Conservation (phyloP, 2,113 vertebrate genomes). For the Oncorhynchus nerka region DNA sequence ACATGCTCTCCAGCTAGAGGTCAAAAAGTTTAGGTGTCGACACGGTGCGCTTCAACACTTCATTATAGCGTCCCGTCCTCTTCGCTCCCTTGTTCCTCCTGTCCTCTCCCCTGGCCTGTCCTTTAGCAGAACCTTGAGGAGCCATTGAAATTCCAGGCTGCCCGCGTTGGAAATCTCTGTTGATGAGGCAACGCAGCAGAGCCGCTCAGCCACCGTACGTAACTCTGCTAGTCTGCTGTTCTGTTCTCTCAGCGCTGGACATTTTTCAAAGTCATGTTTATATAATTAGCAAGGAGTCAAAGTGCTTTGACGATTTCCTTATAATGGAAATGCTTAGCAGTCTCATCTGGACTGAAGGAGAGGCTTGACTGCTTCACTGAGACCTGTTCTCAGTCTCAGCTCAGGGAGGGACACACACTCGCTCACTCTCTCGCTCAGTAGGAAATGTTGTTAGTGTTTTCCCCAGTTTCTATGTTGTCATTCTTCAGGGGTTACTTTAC, state of each 20-base stretch:
- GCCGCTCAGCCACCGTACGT: neutral
- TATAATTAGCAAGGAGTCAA: constrained; percentile 71
- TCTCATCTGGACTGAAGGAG: constrained; percentile 45
- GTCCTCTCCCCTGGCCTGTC: constrained; percentile 50
- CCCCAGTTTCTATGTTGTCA: constrained; percentile 22
- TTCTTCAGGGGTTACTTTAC: constrained; percentile 34
- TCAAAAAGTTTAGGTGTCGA: constrained; percentile 64
- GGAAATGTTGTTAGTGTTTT: constrained; percentile 15
- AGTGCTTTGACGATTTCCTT: constrained; percentile 66
- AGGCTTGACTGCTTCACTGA: constrained; percentile 37
- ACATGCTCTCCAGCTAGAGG: constrained; percentile 44
- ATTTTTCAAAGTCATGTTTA: constrained; percentile 77
- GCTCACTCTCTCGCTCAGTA: constrained; percentile 36
- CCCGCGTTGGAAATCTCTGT: constrained; percentile 71
- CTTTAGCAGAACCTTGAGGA: constrained; percentile 74
- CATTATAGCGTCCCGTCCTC: constrained; percentile 46
- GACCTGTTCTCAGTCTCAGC: constrained; percentile 28
- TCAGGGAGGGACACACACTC: neutral
- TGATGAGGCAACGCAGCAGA: constrained; percentile 70
- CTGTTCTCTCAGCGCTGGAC: constrained; percentile 62
- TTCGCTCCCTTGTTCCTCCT: constrained; percentile 26
- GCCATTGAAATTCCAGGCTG: constrained; percentile 72
- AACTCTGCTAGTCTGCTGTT: constrained; percentile 40
- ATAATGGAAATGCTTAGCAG: constrained; percentile 69
- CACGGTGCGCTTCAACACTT: constrained; percentile 48